Conservation (phyloP, 2,797 vertebrate species). For the Microchirus variegatus region DNA sequence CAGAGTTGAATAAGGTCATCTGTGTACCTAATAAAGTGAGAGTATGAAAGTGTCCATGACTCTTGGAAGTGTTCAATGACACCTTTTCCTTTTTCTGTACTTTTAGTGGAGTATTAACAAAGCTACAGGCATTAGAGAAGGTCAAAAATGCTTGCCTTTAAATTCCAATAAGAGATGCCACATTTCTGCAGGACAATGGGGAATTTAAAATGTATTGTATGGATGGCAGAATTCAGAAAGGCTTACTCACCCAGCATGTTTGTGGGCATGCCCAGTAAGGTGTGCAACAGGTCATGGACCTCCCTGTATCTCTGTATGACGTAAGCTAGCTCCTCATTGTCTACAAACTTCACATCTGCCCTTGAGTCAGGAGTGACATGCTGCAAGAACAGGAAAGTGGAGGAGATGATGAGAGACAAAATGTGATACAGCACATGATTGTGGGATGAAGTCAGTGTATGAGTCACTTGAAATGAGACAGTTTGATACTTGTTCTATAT, state of each 20-base stretch:
- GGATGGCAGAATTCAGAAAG: neutral
- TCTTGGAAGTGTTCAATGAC: no score
- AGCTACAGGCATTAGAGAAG: no score
- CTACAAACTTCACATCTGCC: conserved; percentile 90
- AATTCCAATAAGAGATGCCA: no score
- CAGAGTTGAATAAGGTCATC: no score
- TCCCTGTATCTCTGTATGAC: conserved; percentile 96
- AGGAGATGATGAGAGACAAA: conserved; percentile 2
- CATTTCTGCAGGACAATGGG: no score
- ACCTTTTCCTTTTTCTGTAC: no score
- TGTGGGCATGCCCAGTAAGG: conserved; percentile 94
- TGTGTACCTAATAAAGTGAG: no score
- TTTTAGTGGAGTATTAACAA: no score
- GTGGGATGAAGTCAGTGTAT: neutral
- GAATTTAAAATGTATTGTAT: no score
- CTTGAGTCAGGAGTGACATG: conserved; percentile 93
- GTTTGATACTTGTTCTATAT: no score
- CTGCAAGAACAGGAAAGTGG: conserved; percentile 67
- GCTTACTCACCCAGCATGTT: conserved; percentile 92
- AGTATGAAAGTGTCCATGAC: no score
- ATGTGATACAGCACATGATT: neutral
- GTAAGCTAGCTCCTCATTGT: conserved; percentile 92
- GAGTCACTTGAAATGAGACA: neutral
- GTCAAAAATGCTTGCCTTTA: neutral
- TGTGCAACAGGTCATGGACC: conserved; percentile 94